Conservation (phyloP, 2,113 vertebrate genomes). For the Nothocercus julius region DNA sequence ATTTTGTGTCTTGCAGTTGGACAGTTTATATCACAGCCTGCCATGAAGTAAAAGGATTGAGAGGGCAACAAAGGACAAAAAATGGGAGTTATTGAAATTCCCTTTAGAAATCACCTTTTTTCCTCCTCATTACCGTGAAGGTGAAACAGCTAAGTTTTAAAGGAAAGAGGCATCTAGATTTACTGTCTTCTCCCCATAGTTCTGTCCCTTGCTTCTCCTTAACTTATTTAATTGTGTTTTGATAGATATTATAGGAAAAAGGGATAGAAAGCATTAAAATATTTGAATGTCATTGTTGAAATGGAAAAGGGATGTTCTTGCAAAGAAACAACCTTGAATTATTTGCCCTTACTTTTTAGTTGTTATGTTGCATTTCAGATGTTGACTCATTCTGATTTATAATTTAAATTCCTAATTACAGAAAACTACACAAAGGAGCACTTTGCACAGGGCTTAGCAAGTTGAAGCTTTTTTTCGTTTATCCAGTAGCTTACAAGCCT, state of each 20-base stretch:
- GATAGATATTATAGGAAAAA: not conserved
- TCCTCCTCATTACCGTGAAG: not conserved
- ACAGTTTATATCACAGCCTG: conserved; percentile 69
- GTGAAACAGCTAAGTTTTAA: conserved; percentile 5
- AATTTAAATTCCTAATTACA: not conserved
- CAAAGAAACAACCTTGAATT: not conserved
- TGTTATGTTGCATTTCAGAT: not conserved
- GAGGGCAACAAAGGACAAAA: conserved; percentile 13
- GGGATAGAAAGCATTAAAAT: not conserved
- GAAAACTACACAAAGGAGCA: not conserved
- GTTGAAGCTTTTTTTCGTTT: not conserved
- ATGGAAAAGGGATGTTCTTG: not conserved
- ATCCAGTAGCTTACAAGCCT: not conserved
- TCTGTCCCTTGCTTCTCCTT: not conserved
- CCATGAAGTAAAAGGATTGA: conserved; percentile 36
- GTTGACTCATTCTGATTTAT: not conserved
- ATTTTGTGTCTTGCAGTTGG: conserved; percentile 39
- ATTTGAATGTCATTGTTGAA: not conserved
- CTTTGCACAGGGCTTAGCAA: not conserved
- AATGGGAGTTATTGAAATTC: conserved; percentile 33
- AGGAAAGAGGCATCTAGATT: not conserved
- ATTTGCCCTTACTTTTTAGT: not conserved
- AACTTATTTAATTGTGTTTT: not conserved
- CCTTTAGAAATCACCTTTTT: conserved; percentile 30
- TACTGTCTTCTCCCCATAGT: not conserved